These are phyloP conservation scores for Aporrectodea caliginosa DNA, from an alignment of 1,140 invertebrate genomes.

Conservation along the genomic window DNA sequence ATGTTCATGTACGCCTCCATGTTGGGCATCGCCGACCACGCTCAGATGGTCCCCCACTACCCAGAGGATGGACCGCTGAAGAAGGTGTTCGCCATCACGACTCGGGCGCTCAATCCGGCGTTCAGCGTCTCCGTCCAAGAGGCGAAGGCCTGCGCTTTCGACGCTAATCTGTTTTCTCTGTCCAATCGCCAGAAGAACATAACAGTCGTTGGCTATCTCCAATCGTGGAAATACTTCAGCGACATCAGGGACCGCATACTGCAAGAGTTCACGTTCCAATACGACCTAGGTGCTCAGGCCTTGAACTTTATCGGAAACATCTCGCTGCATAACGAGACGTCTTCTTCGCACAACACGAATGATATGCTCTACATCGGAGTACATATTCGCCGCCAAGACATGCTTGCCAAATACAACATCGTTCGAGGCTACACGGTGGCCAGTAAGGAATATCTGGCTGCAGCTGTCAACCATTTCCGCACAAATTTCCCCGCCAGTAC, in stretches of 20 bases:
- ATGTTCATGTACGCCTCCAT: conserved; percentile 26
- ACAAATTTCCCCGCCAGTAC: no score
- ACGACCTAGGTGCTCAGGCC: background rate
- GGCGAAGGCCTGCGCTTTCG: background rate
- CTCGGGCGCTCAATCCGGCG: background rate
- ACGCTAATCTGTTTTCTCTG: background rate
- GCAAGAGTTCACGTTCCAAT: conserved; percentile 15
- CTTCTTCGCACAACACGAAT: no score
- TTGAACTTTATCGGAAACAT: conserved; percentile 22
- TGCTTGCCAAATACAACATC: background rate
- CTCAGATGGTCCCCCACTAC: background rate
- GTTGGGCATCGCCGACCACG: conserved; percentile 13
- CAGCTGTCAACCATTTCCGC: background rate
- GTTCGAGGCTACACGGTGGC: background rate
- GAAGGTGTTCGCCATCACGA: background rate
- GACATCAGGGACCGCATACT: background rate
- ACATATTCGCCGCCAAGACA: background rate
- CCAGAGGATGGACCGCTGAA: background rate
- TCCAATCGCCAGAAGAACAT: background rate
- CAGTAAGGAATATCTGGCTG: background rate
- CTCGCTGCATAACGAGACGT: conserved; percentile 21
- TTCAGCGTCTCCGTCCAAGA: background rate
- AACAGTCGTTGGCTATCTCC: conserved; percentile 13
- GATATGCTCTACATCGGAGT: conserved; percentile 27
- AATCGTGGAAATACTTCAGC: conserved; percentile 32